phyloP scores from a whole-genome alignment of 2,113 vertebrate genomes.

The Geococcyx californianus region DNA sequence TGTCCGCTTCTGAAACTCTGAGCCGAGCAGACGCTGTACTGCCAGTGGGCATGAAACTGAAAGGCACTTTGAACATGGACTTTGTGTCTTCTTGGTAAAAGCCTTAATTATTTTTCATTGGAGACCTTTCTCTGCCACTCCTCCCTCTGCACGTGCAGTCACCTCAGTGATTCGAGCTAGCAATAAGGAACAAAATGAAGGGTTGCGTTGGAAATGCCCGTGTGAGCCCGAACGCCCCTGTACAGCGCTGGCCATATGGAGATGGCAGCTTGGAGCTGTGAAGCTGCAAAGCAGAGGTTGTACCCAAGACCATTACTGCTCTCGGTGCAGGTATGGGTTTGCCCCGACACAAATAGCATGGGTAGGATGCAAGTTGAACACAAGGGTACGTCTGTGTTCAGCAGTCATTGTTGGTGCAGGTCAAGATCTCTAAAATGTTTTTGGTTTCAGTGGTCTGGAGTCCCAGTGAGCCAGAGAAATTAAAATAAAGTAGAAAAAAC shows the following conservation, averaged over 20 bases:
- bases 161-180: neutral
- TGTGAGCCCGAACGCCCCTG: neutral
- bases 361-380: neutral
- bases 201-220: neutral
- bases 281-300: neutral
- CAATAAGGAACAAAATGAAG: fast-evolving
- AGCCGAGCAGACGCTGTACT: fast-evolving
- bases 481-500: neutral
- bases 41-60: neutral
- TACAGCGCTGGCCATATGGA: neutral
- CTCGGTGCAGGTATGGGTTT: neutral
- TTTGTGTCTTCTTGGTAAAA: neutral
- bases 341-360: fast-evolving
- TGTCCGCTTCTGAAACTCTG: neutral
- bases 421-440: neutral
- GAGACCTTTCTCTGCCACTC: neutral
- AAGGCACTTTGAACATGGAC: neutral
- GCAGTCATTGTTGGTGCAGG: neutral
- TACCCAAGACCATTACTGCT: neutral
- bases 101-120: fast-evolving
- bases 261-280: neutral
- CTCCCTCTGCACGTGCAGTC: neutral
- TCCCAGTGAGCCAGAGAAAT: neutral
- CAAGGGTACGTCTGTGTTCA: neutral
- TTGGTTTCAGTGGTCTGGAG: neutral